Conservation (phyloP, 2,888 invertebrate genomes). For the Apodemia mormo region DNA sequence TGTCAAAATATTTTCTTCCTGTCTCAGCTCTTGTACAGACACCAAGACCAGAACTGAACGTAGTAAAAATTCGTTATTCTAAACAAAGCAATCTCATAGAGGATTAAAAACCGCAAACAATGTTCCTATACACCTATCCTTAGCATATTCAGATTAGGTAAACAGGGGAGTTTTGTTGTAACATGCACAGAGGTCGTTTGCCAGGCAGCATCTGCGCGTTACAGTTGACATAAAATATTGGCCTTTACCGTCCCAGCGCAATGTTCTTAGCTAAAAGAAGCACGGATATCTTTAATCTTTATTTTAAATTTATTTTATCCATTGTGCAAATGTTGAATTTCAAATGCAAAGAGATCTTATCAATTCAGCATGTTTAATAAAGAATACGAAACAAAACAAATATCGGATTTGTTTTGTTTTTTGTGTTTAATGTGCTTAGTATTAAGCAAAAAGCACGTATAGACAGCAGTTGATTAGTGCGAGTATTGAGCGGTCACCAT, state of each 20-base stretch:
- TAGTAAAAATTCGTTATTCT: no score
- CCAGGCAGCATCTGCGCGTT: constrained; percentile 6
- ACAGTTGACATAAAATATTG: constrained; percentile 14
- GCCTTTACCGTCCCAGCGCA: not conserved
- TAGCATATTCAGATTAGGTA: constrained; percentile 15
- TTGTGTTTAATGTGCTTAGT: no score
- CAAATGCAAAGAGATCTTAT: not conserved
- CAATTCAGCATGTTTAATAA: no score
- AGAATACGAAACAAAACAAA: no score
- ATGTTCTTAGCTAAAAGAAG: constrained; percentile 7
- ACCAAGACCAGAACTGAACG: no score
- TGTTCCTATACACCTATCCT: not conserved
- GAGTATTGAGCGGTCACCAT: no score
- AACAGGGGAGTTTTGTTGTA: constrained; percentile 6
- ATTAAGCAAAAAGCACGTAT: no score
- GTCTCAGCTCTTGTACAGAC: no score
- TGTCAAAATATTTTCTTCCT: no score
- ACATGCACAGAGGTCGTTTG: constrained; percentile 13
- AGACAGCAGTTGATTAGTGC: no score
- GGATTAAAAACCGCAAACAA: not conserved
- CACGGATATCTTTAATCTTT: constrained; percentile 2
- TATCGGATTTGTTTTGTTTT: no score
- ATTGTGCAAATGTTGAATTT: constrained; percentile 1
- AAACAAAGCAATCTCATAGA: no score
- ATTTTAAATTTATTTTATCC: not conserved